These are phyloP conservation scores for Guaruba guarouba DNA, from an alignment of 2,113 vertebrate species.

Conservation along the genomic window DNA sequence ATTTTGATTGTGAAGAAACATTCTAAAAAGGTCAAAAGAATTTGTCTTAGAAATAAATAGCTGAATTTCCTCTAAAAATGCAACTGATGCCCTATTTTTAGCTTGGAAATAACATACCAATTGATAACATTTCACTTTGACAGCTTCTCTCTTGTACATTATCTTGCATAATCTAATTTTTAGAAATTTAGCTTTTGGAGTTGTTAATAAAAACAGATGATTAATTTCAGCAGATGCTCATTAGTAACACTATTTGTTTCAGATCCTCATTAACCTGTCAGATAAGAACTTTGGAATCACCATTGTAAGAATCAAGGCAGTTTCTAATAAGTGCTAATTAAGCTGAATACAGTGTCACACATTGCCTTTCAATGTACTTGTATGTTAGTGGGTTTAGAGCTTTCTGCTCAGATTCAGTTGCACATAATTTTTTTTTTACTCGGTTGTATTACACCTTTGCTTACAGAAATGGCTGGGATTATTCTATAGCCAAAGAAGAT, in stretches of 20 bases:
- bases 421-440: background rate
- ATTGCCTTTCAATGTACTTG: background rate
- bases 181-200: conserved; percentile 38
- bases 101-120: conserved; percentile 1
- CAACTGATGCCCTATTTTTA: background rate
- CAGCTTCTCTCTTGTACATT: conserved; percentile 20
- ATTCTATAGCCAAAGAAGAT: background rate
- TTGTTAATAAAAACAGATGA: conserved; percentile 52
- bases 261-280: conserved; percentile 49
- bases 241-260: conserved; percentile 62
- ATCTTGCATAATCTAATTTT: conserved; percentile 44
- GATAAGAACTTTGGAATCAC: conserved; percentile 39
- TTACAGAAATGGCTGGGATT: background rate
- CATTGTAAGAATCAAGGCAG: conserved; percentile 34
- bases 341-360: background rate
- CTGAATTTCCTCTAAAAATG: background rate
- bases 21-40: background rate
- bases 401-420: background rate
- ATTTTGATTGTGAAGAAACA: background rate
- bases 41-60: background rate
- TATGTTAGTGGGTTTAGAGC: background rate
- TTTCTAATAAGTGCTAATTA: conserved; percentile 57
- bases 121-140: background rate
- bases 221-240: conserved; percentile 56
- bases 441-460: background rate